phyloP scores from a whole-genome alignment of 1,140 invertebrate genomes.

The Argopecten irradians region DNA sequence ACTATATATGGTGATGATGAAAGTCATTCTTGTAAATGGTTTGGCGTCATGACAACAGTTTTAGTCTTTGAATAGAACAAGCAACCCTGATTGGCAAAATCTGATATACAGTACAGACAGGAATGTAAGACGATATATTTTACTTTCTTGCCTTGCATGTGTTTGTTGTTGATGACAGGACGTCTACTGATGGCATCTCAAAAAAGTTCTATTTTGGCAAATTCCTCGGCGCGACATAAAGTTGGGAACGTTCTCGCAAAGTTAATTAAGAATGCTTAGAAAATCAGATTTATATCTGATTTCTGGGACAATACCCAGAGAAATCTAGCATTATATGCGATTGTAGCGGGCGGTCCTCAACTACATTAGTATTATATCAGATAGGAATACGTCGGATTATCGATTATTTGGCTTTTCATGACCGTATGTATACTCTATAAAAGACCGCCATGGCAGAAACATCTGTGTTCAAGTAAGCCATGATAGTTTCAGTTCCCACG shows the following conservation, averaged over 20 bases:
- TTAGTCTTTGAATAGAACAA: too few relatives aligned
- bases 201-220: background rate
- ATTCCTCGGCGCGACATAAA: background rate
- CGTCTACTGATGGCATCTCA: too few relatives aligned
- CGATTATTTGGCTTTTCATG: background rate
- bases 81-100: too few relatives aligned
- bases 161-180: too few relatives aligned
- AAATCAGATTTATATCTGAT: constrained; percentile 12
- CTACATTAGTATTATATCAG: background rate
- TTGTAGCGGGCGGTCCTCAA: background rate
- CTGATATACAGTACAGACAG: too few relatives aligned
- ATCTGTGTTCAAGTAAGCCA: background rate
- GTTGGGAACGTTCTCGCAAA: background rate
- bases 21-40: too few relatives aligned
- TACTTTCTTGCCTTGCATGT: too few relatives aligned
- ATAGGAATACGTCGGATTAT: background rate
- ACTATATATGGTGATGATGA: too few relatives aligned
- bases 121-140: too few relatives aligned
- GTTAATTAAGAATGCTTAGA: background rate
- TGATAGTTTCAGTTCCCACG: background rate
- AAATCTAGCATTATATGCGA: background rate
- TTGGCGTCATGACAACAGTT: too few relatives aligned
- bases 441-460: background rate
- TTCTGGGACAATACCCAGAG: background rate
- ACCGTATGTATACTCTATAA: background rate